A percentile compares a stretch with the other conserved stretches of the same genome.
Conservation (phyloP, 2,888 invertebrate species). For the Blastobasis lacticolella region DNA sequence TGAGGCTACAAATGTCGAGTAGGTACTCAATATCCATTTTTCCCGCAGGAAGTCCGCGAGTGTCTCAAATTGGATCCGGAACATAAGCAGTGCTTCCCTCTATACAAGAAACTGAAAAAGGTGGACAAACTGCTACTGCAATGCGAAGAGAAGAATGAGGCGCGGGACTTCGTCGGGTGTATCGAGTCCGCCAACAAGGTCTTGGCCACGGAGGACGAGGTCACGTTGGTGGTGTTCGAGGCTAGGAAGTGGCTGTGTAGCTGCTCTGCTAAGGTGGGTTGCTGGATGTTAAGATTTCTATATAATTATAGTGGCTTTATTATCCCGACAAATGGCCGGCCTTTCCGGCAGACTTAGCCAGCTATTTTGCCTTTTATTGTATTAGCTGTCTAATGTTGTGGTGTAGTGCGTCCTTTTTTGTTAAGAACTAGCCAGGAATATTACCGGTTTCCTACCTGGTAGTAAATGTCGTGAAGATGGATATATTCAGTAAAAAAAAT, state of each 20-base stretch:
- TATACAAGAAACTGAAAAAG: slow-evolving; percentile 97
- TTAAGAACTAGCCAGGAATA: too few relatives aligned
- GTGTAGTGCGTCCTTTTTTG: too few relatives aligned
- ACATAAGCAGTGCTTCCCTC: slow-evolving; percentile 95
- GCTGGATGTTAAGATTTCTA: too few relatives aligned
- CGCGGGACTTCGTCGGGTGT: slow-evolving; percentile 80
- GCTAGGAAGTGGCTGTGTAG: slow-evolving; percentile 87
- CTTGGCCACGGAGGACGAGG: slow-evolving; percentile 80
- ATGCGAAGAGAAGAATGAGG: slow-evolving; percentile 76
- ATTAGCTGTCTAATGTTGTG: too few relatives aligned
- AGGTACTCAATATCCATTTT: neutral
- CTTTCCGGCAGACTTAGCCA: too few relatives aligned
- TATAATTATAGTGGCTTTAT: too few relatives aligned
- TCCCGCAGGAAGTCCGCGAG: slow-evolving; percentile 87
- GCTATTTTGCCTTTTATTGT: too few relatives aligned
- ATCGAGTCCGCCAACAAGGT: slow-evolving; percentile 79
- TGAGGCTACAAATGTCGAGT: too few relatives aligned
- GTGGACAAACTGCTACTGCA: slow-evolving; percentile 85
- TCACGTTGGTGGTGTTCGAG: slow-evolving; percentile 80
- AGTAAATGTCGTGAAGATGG: too few relatives aligned
- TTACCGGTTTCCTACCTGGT: too few relatives aligned
- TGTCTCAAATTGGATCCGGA: slow-evolving; percentile 98
- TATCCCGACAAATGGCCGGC: too few relatives aligned
- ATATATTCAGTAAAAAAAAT: too few relatives aligned
- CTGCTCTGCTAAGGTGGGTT: slow-evolving; percentile 75